Evolutionary conservation across 1,140 invertebrate species (phyloP), one percentile per base, ranked within the genome.

Genomic region (Acromyrmex charruanus): DNA sequence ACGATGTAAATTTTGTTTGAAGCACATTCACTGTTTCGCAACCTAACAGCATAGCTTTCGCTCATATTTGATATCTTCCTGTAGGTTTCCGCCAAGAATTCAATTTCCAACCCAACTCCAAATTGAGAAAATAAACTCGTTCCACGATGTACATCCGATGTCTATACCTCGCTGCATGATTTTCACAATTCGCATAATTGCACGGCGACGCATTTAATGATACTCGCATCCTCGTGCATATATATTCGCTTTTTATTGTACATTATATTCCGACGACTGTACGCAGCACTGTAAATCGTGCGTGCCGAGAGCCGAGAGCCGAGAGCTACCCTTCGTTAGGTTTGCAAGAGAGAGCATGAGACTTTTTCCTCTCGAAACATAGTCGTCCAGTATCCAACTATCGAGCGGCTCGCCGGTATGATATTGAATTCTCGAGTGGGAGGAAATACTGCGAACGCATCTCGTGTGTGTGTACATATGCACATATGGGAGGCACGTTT

Each of bases 371-470:
- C 39, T 87, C 77, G 63, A 55, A n/a, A 63, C 49, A 82, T 49
- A 82, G 72, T 51, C 66, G 53, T 44, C 31, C 61, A 10, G 63
- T 80, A 80, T 66, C 35, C 79, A 51, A 66, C 28, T 72, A 87
- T 87, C 55, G 53, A 59, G 53, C 77, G 85, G 35, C 55, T 65
- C 55, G 49, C 65, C 18, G 5, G 51, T 51, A 14, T 16, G 65
- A 44, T 87, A 82, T 87, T 82, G 66, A 71, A 82, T 87, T 63
- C 77, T 72, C 66, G 55, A 80, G 74, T 65, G 74, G 77, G 21
- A 51, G 39, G 39, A 63, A 79, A 72, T n/a, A 14, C 39, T 35
- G 65, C 44, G 49, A 49, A 53, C 35, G 58, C 31, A 31, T 86
- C 59, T 65, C 63, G 18, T 16, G 18, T 53, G 18, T 53, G n/a